Evolutionary conservation across 2,797 vertebrate genomes (phyloP), one percentile per base, ranked within the genome.

Genomic region (Caiman crocodilus): DNA sequence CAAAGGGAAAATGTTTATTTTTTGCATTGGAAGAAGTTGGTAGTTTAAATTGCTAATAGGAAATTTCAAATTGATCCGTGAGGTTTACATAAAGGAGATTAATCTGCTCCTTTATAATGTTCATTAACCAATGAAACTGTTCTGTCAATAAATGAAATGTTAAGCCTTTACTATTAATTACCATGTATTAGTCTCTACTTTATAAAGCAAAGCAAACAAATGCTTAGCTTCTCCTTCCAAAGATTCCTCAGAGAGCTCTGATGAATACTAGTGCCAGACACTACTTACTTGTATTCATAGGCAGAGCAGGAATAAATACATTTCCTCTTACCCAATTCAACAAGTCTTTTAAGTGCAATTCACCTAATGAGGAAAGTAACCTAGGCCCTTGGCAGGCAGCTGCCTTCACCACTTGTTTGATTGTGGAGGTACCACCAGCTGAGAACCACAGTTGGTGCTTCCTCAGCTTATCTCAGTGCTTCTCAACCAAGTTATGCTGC

Each of bases 1-100:
- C 76, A 65, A 93, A 88, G 71, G 86, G 21, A 35, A 71, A 79
- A 42, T 42, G 42, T 42, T 42, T 42, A 42, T 42, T 42, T 42
- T 42, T 42, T 42, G 42, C 42, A 42, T 35, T 93, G 92, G 90
- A 93, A 83, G 56, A 64, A 84, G 42, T 32, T 69, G 79, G 28
- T 42, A 85, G 58, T 78, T 90, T 89, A 87, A 87, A 92, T 64
- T 82, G 63, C 71, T 80, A 79, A 87, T 75, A 92, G 56, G 17
- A 89, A 76, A 50, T 69, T 91, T n/a, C 59, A 23, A 90, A 87
- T 71, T 90, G 75, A 92, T 92, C 76, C 88, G 79, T 85, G 63
- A 92, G 80, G 64, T 90, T 92, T 95, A 50, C 30, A 35, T 26
- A 90, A 50, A 89, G 64, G n/a, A 92, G 78, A 35, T 82, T 13